phyloP scores from a whole-genome alignment of 2,797 vertebrate genomes.

The Leptatherina wallacei region DNA sequence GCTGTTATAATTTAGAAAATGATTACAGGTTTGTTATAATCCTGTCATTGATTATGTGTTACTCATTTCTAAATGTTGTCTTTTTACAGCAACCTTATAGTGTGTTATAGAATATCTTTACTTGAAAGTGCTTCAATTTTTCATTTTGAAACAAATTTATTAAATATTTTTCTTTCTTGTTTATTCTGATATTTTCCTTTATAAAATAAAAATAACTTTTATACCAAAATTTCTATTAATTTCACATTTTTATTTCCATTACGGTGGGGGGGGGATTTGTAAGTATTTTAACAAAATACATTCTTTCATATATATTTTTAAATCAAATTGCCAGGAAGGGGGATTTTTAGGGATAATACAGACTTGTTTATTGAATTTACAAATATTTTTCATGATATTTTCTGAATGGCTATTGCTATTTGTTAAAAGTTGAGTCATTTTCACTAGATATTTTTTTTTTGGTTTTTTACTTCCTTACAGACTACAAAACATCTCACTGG shows the following conservation, averaged over 20 bases:
- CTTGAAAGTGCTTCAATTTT: too few relatives aligned
- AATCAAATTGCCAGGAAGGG: background rate
- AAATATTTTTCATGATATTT: too few relatives aligned
- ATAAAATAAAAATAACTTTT: too few relatives aligned
- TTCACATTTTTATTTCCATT: background rate
- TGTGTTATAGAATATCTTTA: background rate
- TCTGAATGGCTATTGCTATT: too few relatives aligned
- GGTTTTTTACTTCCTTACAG: too few relatives aligned
- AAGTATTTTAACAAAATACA: background rate
- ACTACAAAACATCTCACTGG: too few relatives aligned
- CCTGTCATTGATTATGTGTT: slow-evolving; percentile 3
- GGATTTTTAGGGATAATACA: background rate
- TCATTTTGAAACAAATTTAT: background rate
- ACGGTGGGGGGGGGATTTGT: background rate
- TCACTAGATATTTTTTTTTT: too few relatives aligned
- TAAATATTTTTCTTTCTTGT: background rate
- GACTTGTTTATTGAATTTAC: too few relatives aligned
- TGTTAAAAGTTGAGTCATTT: too few relatives aligned
- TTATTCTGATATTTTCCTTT: background rate
- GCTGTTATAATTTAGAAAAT: background rate
- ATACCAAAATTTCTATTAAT: too few relatives aligned
- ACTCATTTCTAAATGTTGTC: too few relatives aligned
- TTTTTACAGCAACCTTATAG: too few relatives aligned
- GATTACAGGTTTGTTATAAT: background rate
- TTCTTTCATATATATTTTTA: background rate